Base-by-base conservation (phyloP, 2,888 invertebrate genomes). In the Dryobotodes eremita region DNA sequence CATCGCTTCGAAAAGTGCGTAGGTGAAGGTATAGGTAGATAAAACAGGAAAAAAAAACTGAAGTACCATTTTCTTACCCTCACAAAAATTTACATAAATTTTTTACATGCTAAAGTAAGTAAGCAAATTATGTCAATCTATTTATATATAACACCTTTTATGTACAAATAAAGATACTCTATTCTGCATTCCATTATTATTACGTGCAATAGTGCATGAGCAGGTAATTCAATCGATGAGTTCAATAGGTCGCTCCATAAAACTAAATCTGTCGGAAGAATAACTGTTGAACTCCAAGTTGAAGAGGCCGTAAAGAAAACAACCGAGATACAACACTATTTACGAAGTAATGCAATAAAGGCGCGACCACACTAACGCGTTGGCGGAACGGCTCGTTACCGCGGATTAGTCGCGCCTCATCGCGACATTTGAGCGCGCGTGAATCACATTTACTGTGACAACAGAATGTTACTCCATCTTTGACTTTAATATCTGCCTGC, bases 391-490 rank as follows among this genome's bases (percentile, higher is more conserved):
- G 81, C 90, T 92, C 91, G 94, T 92, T 93, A 92, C 89, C 79
- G 87, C 87, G 90, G 91, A 94, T 94, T 94, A 92, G 93, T 85
- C 91, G 90, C 92, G 93, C 90, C 93, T 92, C 93, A 93, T 93
- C 90, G 92, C 88, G 83, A 77, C 83, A 82, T 75, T 83, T 71
- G 85, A 84, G 84, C 75, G 74, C 84, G 78, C 86, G 85, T 88
- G 83, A 90, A 89, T 89, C 89, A 82, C 83, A 76, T 79, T 89
- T 86, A 87, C 86, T 83, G 89, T 91, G 88, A 86, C 87, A 82
- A 73, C 80, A 84, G 70, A 85, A 80, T 76, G 75, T 77, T 77
- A 79, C 53, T 68, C 36, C 61, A 70, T 69, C 62, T 79, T 75
- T 77, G 75, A 77, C 50, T 75, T 84, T 85, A 87, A 80, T 84